Base-by-base conservation (phyloP, 2,113 vertebrate genomes). In the Melanocharis versteri region DNA sequence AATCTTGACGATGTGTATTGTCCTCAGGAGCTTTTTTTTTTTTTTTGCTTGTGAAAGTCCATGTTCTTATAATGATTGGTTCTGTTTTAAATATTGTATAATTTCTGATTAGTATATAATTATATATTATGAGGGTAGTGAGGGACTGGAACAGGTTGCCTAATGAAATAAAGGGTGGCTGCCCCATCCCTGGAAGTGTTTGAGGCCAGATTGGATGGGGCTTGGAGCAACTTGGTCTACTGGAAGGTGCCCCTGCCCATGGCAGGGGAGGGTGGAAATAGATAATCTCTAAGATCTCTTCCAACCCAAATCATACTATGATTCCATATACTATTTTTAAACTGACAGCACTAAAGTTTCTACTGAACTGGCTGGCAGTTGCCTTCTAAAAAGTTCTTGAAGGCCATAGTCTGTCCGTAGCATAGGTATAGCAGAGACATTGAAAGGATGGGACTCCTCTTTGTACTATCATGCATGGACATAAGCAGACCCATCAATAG, bases 201-300 rank as follows among this genome's bases (percentile, higher is more conserved):
- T 0, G 2, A 66, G 28, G 23, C 23, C 23, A 39, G 33, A 11
- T 6, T 53, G 39, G 45, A 60, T 1, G 1, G 18, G 22, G n/a
- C 44, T 60, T 33, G 28, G 19, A 78, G 27, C 28, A 69, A 9
- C 28, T 37, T 78, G 40, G 28, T 45, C 17, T 45, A 9, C 47
- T 54, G 73, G 39, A 54, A 54, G 19, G 7, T 45, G 15, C 40
- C n/a, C 21, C 47, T 61, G 39, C 26, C 13, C 16, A 37, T 51
- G 56, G 31, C 33, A 20, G 47, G 13, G 31, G 47, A 42, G 13
- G 31, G 26, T 51, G 47, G 13, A 83, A 53, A 31, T 26, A 53
- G 16, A 22, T 5, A 3, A 30, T 42, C 47, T 71, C 37, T 26
- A 44, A 61, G 31, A 42, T 35, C 16, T 51, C 31, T 61, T 83